A percentile compares a stretch with the other conserved stretches of the same genome.
Conservation (phyloP, 2,797 vertebrate species). For the Squalus acanthias region DNA sequence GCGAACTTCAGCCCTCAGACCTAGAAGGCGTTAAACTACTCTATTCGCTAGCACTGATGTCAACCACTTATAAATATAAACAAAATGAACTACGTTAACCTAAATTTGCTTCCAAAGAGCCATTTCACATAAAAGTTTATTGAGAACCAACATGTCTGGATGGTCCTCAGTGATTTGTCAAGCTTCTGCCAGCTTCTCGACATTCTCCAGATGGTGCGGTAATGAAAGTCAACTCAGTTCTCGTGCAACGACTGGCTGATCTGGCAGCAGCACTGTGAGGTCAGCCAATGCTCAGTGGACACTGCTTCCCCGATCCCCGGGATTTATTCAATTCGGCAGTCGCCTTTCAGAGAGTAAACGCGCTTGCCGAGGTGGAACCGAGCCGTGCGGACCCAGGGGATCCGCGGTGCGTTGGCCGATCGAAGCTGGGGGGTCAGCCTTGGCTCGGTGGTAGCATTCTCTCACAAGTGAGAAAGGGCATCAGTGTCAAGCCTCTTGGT, state of each 20-base stretch:
- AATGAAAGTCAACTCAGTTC: background rate
- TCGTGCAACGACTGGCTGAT: background rate
- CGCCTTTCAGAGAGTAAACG: background rate
- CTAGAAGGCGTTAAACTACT: background rate
- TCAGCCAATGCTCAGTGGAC: background rate
- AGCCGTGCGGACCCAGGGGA: background rate
- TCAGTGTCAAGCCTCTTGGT: background rate
- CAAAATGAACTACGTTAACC: background rate
- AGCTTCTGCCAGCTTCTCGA: background rate
- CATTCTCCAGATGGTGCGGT: background rate
- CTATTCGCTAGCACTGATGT: background rate
- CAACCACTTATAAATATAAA: background rate
- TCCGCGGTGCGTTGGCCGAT: background rate
- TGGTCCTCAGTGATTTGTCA: background rate
- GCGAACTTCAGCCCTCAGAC: background rate
- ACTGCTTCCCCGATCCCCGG: background rate
- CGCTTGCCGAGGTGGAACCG: background rate
- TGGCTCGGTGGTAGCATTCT: background rate
- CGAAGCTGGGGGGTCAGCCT: background rate
- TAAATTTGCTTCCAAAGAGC: background rate
- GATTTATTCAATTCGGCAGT: background rate
- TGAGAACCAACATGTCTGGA: background rate
- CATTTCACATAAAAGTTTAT: background rate
- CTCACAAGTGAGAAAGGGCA: background rate
- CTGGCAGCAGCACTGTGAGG: background rate